A percentile compares a stretch with the other conserved stretches of the same genome.
Conservation (phyloP, 2,888 invertebrate species). For the Drosophila flavopinicola region DNA sequence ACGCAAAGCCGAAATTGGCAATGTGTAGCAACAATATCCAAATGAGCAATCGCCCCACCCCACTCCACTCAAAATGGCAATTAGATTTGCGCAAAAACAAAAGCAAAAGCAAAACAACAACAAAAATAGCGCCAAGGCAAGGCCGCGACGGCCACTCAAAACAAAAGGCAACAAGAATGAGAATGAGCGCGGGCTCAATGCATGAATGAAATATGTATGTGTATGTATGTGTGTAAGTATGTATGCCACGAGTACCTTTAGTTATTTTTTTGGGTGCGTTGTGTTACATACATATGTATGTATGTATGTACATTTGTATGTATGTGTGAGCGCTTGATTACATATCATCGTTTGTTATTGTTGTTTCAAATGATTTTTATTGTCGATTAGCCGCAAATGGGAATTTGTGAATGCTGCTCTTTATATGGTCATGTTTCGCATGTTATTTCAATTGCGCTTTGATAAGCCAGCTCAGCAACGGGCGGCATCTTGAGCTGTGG, state of each 20-base stretch:
- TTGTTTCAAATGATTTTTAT: constrained; percentile 19
- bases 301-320: constrained; percentile 10
- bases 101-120: constrained; percentile 9
- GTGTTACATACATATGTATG: constrained; percentile 5
- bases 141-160: constrained; percentile 39
- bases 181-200: constrained; percentile 37
- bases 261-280: constrained; percentile 11
- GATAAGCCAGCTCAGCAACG: constrained; percentile 48
- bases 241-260: constrained; percentile 4
- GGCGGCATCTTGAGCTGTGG: constrained; percentile 5
- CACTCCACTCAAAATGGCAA: constrained; percentile 24
- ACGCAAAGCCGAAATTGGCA: constrained; percentile 28
- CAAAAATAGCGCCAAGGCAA: constrained; percentile 30
- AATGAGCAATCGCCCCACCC: constrained; percentile 31
- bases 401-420: constrained; percentile 44
- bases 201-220: constrained; percentile 49
- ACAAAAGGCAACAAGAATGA: constrained; percentile 37
- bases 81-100: constrained; percentile 25
- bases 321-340: constrained; percentile 51
- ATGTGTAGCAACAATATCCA: constrained; percentile 29
- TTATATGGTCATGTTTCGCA: constrained; percentile 72
- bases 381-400: constrained; percentile 55
- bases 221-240: no score
- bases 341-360: constrained; percentile 45
- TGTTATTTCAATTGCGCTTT: constrained; percentile 39